These are phyloP conservation scores for Strongylocentrotus purpuratus DNA, from an alignment of 35 echinoderm and acorn worm genomes.

Conservation along the genomic window DNA sequence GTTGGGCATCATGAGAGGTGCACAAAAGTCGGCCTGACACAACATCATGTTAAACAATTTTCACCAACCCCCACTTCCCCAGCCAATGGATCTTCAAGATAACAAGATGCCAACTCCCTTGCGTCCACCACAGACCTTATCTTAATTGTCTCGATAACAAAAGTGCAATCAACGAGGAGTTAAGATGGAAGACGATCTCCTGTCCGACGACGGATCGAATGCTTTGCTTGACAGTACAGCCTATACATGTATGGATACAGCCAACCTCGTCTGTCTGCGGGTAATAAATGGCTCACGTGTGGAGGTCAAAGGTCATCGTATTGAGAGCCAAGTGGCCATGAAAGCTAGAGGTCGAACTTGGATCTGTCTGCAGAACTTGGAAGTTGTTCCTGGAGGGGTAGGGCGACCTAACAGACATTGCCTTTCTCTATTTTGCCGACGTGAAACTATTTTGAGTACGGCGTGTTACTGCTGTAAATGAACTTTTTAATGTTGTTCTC, in stretches of 20 bases:
- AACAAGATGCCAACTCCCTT: background rate
- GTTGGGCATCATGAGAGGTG: no score
- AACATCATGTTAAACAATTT: no score
- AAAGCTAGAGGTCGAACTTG: background rate
- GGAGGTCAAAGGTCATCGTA: background rate
- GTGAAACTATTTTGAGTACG: background rate
- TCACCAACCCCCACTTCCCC: no score
- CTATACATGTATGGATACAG: background rate
- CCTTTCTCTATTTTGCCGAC: background rate
- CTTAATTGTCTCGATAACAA: background rate
- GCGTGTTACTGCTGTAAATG: background rate
- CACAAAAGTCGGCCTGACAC: no score
- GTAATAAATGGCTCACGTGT: conserved; percentile 32
- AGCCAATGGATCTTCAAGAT: background rate
- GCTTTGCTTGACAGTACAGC: background rate
- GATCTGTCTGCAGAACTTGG: background rate
- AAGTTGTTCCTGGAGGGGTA: background rate
- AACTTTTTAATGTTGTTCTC: background rate
- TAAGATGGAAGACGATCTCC: background rate
- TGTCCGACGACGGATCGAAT: background rate
- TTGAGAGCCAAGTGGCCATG: conserved; percentile 27
- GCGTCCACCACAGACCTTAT: background rate
- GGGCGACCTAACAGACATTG: background rate
- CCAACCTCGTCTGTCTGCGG: conserved; percentile 15
- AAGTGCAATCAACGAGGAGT: background rate